A percentile compares a stretch with the other conserved stretches of the same genome.
phyloP scores from a whole-genome alignment of 2,888 invertebrate genomes.

The Eristalis arbustorum region DNA sequence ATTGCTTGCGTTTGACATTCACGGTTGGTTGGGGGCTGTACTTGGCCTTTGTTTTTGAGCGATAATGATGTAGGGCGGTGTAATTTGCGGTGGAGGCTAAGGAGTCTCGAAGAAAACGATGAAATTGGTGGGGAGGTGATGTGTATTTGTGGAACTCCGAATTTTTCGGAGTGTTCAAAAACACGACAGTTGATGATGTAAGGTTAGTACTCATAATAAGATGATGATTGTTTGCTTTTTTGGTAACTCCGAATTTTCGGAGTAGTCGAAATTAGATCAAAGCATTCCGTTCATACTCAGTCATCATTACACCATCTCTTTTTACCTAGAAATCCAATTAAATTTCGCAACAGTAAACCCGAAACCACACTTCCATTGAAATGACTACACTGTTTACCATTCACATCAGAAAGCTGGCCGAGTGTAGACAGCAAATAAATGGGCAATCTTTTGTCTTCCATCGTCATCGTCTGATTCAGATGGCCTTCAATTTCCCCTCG shows the following conservation, averaged over 20 bases:
- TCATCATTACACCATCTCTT: not conserved
- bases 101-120: not conserved
- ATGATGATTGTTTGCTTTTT: not conserved
- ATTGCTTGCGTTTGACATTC: conserved; percentile 35
- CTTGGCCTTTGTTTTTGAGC: not conserved
- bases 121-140: too few species aligned
- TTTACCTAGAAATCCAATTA: not conserved
- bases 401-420: not conserved
- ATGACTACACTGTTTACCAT: too few species aligned
- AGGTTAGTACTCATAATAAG: too few species aligned
- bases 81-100: not conserved
- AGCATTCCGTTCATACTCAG: too few species aligned
- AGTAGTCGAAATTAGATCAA: too few species aligned
- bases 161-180: too few species aligned
- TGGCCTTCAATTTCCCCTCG: not conserved
- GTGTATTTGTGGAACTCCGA: too few species aligned
- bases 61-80: not conserved
- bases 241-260: not conserved
- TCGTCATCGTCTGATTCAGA: not conserved
- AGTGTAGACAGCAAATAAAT: too few species aligned
- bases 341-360: too few species aligned
- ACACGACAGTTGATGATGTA: too few species aligned
- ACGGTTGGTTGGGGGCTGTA: not conserved
- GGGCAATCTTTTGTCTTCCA: not conserved
- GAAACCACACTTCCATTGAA: not conserved